These are phyloP conservation scores for Brachyopa scutellaris DNA, from an alignment of 2,888 invertebrate species.

Conservation along the genomic window DNA sequence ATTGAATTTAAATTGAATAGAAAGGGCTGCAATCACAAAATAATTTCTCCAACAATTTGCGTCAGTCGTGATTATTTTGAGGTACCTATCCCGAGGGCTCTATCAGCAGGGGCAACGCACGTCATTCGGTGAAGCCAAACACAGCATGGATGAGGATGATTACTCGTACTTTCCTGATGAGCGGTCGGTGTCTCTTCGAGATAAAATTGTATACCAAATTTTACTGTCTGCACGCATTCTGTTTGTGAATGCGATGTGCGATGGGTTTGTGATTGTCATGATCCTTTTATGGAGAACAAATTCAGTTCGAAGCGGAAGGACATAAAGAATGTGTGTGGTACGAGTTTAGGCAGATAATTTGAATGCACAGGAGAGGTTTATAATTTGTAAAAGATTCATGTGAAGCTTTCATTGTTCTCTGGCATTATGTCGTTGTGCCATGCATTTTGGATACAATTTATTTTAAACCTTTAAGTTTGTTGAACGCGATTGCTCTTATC, in stretches of 20 bases:
- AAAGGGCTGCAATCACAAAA: conserved; percentile 32
- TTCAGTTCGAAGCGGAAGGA: background rate
- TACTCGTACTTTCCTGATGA: conserved; percentile 21
- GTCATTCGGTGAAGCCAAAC: conserved; percentile 2
- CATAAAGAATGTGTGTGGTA: background rate
- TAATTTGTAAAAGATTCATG: background rate
- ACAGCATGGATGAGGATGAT: conserved; percentile 10
- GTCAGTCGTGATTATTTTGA: conserved; percentile 32
- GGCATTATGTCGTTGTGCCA: too few species aligned
- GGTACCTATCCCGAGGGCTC: background rate
- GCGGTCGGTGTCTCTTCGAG: conserved; percentile 44
- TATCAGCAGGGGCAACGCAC: conserved; percentile 6
- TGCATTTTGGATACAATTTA: too few species aligned
- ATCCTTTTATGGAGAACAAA: conserved; percentile 1
- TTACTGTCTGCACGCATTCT: conserved; percentile 1
- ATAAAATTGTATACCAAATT: conserved; percentile 28
- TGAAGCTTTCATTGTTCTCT: too few species aligned
- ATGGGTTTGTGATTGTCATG: background rate
- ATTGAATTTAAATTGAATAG: conserved; percentile 52
- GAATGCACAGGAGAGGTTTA: background rate
- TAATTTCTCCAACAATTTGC: conserved; percentile 21
- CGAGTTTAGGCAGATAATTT: conserved; percentile 1
- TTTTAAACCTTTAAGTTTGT: too few species aligned
- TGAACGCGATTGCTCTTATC: too few species aligned
- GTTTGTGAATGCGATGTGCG: background rate